Evolutionary conservation across 2,888 invertebrate species (phyloP).

Genomic region (Drosophila greeni): DNA sequence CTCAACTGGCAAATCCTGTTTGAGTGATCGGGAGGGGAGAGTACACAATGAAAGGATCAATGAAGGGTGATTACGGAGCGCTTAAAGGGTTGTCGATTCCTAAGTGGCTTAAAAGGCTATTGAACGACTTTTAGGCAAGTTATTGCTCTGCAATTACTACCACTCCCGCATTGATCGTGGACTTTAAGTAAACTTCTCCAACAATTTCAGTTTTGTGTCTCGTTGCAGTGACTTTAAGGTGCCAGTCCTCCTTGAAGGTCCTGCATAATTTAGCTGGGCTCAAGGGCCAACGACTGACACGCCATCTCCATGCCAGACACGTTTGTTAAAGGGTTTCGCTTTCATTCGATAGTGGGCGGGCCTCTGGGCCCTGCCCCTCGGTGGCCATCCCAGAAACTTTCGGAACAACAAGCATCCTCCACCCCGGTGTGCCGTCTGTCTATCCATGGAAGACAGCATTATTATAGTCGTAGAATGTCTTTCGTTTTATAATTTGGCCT

Average conservation of each 20-base stretch:
- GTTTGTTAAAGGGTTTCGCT: slow-evolving; percentile 39
- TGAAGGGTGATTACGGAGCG: slow-evolving; percentile 18
- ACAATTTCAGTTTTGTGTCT: too few relatives aligned
- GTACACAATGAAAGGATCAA: slow-evolving; percentile 20
- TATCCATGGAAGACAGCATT: slow-evolving; percentile 38
- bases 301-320: slow-evolving; percentile 36
- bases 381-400: slow-evolving; percentile 29
- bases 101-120: slow-evolving; percentile 24
- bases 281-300: slow-evolving; percentile 16
- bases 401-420: slow-evolving; percentile 21
- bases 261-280: slow-evolving; percentile 18
- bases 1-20: slow-evolving; percentile 22
- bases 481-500: slow-evolving; percentile 63
- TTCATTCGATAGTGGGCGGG: slow-evolving; percentile 14
- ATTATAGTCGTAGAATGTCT: slow-evolving; percentile 57
- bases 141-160: slow-evolving; percentile 9
- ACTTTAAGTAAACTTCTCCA: background rate
- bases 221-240: slow-evolving; percentile 2
- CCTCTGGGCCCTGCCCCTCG: background rate
- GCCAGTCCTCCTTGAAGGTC: background rate
- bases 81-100: slow-evolving; percentile 12
- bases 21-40: slow-evolving; percentile 14
- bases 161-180: background rate
- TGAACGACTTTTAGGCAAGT: slow-evolving; percentile 3
- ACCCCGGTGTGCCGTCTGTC: slow-evolving; percentile 14